These are phyloP conservation scores for Xestia xanthographa DNA, from an alignment of 2,888 invertebrate species.

Conservation along the genomic window DNA sequence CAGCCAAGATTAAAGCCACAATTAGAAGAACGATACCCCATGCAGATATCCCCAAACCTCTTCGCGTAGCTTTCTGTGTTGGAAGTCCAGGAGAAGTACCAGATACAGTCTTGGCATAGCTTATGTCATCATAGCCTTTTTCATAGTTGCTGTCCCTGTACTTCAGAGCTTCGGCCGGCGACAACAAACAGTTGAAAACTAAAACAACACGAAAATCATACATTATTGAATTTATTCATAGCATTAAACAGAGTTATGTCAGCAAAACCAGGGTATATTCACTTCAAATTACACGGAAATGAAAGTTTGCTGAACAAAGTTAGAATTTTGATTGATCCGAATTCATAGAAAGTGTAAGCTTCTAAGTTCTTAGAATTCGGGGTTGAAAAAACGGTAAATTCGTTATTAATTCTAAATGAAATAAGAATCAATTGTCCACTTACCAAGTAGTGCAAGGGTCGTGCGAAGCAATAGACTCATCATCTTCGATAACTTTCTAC, in stretches of 20 bases:
- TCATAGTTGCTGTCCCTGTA: conserved; percentile 64
- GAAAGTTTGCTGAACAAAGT: background rate
- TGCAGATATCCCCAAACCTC: conserved; percentile 90
- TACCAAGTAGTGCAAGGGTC: conserved; percentile 79
- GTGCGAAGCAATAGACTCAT: conserved; percentile 77
- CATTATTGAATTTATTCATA: background rate
- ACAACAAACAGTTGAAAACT: conserved; percentile 77
- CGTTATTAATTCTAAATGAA: conserved; percentile 42
- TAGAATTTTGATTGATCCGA: conserved; percentile 1
- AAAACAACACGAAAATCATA: conserved; percentile 64
- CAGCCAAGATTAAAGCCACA: conserved; percentile 86
- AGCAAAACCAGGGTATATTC: background rate
- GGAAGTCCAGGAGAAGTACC: conserved; percentile 76
- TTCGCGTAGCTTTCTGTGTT: conserved; percentile 74
- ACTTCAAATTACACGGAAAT: background rate
- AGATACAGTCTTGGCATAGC: conserved; percentile 70
- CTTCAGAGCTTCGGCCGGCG: conserved; percentile 72
- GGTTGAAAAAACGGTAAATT: conserved; percentile 20
- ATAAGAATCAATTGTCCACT: conserved; percentile 63
- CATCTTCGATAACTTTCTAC: conserved; percentile 73
- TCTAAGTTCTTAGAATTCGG: background rate
- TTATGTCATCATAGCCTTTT: conserved; percentile 67
- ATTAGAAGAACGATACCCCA: conserved; percentile 92
- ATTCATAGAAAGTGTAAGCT: background rate
- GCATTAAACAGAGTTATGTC: background rate